Base-by-base conservation (phyloP, 1,140 invertebrate species). In the Psix sp. region DNA sequence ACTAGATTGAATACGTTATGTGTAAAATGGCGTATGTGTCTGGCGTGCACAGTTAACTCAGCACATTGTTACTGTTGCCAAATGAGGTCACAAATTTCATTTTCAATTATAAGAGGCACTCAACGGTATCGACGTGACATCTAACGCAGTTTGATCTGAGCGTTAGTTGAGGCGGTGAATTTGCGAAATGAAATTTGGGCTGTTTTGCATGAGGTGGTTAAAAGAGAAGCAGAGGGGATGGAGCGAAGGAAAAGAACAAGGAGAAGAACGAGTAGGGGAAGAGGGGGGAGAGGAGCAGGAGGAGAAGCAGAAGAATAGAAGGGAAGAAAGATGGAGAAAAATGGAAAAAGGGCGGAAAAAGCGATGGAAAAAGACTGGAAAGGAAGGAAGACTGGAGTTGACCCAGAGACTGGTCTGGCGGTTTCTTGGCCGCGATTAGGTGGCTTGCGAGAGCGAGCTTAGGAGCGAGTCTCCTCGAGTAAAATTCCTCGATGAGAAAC, bases 401-500 rank as follows among this genome's bases (percentile, higher is more conserved):
- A 85, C 84, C 83, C 84, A 86, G 83, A 86, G 83, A 82, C 79
- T 84, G 68, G 63, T 73, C 56, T 72, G 68, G 66, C 68, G 76
- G 33, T 43, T 46, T 45, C 39, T 49, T 40, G 39, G 15, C 36
- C 33, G 60, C 45, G n/a, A n/a, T n/a, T n/a, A n/a, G n/a, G n/a
- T n/a, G n/a, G n/a, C n/a, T n/a, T n/a, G n/a, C n/a, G n/a, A n/a
- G n/a, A n/a, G n/a, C n/a, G n/a, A 82, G 80, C 76, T 74, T 65
- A 77, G 77, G 81, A 83, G 81, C 82, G 80, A 84, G 82, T 83
- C 80, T 82, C 67, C 79, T 63, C 74, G 78, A 83, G 82, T 81
- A 84, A 83, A 85, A 86, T 86, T 85, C 82, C 84, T 86, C 81
- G 80, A 80, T 79, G 77, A 79, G 51, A 59, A 63, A 33, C 60